phyloP scores from a whole-genome alignment of 2,888 invertebrate species.

The Ctena decussata region DNA sequence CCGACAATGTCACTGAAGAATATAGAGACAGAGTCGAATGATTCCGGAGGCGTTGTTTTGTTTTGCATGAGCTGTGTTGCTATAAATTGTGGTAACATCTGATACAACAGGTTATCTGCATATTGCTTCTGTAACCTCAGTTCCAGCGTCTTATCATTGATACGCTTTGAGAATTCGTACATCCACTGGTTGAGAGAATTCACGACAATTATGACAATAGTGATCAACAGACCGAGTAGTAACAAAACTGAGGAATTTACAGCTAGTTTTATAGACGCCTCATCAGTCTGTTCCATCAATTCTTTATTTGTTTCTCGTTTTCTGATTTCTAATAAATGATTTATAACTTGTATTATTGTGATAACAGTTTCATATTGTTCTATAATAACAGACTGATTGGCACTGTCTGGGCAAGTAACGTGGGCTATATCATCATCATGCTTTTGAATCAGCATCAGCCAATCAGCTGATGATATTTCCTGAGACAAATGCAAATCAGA shows the following conservation, averaged over 20 bases:
- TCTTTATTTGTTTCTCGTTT: neutral
- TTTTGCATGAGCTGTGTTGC: conserved; percentile 69
- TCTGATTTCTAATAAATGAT: neutral
- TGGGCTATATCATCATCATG: neutral
- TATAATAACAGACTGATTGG: too few species aligned
- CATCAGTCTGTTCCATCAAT: neutral
- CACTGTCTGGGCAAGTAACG: neutral
- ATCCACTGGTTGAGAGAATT: conserved; percentile 66
- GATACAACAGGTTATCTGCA: conserved; percentile 80
- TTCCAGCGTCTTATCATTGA: conserved; percentile 73
- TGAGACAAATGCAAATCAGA: neutral
- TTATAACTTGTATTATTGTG: neutral
- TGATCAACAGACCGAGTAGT: neutral
- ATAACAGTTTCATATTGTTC: neutral
- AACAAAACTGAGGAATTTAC: neutral
- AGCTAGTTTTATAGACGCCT: neutral
- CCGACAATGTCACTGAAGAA: conserved; percentile 73
- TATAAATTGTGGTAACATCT: conserved; percentile 80
- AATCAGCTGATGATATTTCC: neutral
- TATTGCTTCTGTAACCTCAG: conserved; percentile 79
- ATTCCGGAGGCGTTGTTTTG: conserved; percentile 59
- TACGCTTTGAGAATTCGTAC: conserved; percentile 56
- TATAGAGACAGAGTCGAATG: conserved; percentile 65
- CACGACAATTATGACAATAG: conserved; percentile 41
- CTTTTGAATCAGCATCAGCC: neutral